phyloP scores from a whole-genome alignment of 1,140 invertebrate genomes.

The Thalassaphorura encarpata region DNA sequence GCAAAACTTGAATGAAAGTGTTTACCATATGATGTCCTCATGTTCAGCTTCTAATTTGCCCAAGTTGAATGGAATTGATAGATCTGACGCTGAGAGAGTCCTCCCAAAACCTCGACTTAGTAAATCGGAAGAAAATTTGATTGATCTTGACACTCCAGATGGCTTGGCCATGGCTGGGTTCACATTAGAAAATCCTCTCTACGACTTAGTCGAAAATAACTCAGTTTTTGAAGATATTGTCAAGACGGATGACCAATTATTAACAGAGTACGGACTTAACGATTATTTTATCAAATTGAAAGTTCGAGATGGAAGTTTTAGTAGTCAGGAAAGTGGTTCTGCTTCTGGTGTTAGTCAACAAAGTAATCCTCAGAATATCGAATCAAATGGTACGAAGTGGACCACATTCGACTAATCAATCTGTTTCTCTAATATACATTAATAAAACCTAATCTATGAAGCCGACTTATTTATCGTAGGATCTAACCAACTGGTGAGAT shows the following conservation, averaged over 20 bases:
- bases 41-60: constrained; percentile 18
- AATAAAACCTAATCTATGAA: too few species aligned
- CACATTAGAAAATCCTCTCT: constrained; percentile 30
- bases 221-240: constrained; percentile 21
- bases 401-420: constrained; percentile 23
- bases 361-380: constrained; percentile 4
- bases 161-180: constrained; percentile 18
- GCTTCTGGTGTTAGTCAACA: neutral
- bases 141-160: constrained; percentile 30
- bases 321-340: constrained; percentile 3
- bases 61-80: neutral
- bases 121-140: constrained; percentile 31
- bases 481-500: too few species aligned
- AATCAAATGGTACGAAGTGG: constrained; percentile 9
- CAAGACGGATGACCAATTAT: constrained; percentile 26
- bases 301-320: constrained; percentile 4
- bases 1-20: too few species aligned
- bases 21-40: constrained; percentile 17
- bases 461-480: too few species aligned
- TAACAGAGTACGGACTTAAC: constrained; percentile 27
- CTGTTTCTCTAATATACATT: neutral
- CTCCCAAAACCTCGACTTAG: constrained; percentile 19
- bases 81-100: neutral
- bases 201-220: constrained; percentile 26
- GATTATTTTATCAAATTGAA: constrained; percentile 28